Evolutionary conservation across 2,797 vertebrate species (phyloP).

Genomic region (Sebastes matsubarae): DNA sequence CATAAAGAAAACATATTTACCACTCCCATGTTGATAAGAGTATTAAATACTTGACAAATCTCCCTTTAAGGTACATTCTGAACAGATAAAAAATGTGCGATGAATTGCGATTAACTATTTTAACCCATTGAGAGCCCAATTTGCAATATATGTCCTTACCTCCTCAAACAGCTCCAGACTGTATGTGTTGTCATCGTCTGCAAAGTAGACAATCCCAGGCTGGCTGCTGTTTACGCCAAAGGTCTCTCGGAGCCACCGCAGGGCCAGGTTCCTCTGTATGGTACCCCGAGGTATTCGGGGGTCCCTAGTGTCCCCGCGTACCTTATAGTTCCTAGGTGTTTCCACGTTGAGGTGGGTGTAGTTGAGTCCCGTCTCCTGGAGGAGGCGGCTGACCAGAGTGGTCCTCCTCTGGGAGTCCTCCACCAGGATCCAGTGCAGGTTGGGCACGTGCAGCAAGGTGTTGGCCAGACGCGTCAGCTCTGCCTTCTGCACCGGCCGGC

Average conservation of each 20-base stretch:
- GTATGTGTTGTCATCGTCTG: slow-evolving; percentile 97
- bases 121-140: no score
- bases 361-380: slow-evolving; percentile 77
- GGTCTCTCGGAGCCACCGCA: slow-evolving; percentile 82
- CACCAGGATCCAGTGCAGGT: slow-evolving; percentile 86
- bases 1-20: no score
- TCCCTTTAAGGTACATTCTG: no score
- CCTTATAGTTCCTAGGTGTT: slow-evolving; percentile 77
- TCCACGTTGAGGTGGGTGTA: slow-evolving; percentile 84
- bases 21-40: no score
- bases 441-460: slow-evolving; percentile 83
- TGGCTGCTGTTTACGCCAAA: slow-evolving; percentile 69
- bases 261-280: slow-evolving; percentile 83
- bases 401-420: slow-evolving; percentile 78
- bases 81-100: no score
- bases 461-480: slow-evolving; percentile 84
- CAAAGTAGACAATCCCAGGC: slow-evolving; percentile 92
- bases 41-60: no score
- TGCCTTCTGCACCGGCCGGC: slow-evolving; percentile 82
- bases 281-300: slow-evolving; percentile 82
- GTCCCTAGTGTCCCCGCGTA: slow-evolving; percentile 63
- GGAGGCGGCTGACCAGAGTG: slow-evolving; percentile 69
- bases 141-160: slow-evolving; percentile 73
- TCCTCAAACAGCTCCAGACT: slow-evolving; percentile 97
- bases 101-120: no score